phyloP scores from a whole-genome alignment of 2,113 vertebrate species.

The Gymnocephalus cernua region DNA sequence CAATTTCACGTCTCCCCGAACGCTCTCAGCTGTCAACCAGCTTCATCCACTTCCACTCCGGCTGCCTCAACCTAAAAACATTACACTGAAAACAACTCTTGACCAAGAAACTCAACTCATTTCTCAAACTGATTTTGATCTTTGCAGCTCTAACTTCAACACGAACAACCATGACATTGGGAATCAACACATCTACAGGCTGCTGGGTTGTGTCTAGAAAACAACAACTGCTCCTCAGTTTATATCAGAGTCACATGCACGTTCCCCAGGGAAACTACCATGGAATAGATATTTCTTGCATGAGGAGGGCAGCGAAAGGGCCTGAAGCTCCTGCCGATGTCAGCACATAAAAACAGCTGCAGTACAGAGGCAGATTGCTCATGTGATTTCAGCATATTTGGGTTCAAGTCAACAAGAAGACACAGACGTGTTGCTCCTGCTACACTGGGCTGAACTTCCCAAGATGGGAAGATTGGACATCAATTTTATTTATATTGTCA shows the following conservation, averaged over 20 bases:
- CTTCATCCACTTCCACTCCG: background rate
- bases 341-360: constrained; percentile 23
- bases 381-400: background rate
- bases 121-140: no score
- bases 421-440: background rate
- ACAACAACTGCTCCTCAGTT: background rate
- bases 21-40: background rate
- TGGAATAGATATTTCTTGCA: background rate
- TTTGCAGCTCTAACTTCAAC: no score
- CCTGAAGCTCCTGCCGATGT: constrained; percentile 7
- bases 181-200: background rate
- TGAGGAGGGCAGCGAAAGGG: background rate
- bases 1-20: background rate
- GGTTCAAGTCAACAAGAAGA: background rate
- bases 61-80: background rate
- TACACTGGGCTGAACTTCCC: background rate
- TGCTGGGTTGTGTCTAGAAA: background rate
- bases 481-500: no score
- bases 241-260: constrained; percentile 18
- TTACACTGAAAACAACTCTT: background rate
- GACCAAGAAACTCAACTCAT: no score
- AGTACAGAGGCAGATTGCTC: background rate
- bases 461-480: background rate
- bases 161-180: no score
- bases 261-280: background rate